phyloP scores from a whole-genome alignment of 2,797 vertebrate species.

The Remorina albescens region DNA sequence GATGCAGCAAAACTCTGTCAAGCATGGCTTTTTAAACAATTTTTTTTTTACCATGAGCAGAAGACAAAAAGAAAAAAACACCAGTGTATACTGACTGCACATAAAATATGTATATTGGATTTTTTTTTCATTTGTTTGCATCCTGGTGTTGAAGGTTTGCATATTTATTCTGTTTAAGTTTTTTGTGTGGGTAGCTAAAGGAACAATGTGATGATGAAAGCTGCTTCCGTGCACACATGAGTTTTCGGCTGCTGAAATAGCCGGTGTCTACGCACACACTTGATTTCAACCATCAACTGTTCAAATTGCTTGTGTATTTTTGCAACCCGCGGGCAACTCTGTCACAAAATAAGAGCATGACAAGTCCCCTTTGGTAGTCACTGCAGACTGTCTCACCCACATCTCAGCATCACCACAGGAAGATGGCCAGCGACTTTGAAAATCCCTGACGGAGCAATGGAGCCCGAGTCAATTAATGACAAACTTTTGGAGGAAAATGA shows the following conservation, averaged over 20 bases:
- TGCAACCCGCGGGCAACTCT: constrained; percentile 40
- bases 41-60: constrained; percentile 66
- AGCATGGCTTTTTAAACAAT: constrained; percentile 75
- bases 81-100: constrained; percentile 76
- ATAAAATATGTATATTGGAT: constrained; percentile 78
- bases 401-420: constrained; percentile 20
- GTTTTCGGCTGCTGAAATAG: constrained; percentile 6
- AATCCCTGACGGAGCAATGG: neutral
- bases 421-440: constrained; percentile 30
- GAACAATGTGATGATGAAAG: constrained; percentile 25
- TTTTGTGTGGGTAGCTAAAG: constrained; percentile 31
- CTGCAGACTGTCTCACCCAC: constrained; percentile 19
- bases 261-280: constrained; percentile 35
- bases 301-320: constrained; percentile 47
- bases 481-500: constrained; percentile 54
- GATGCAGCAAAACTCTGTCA: constrained; percentile 59
- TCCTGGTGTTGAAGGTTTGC: constrained; percentile 72
- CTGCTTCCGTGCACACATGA: constrained; percentile 7
- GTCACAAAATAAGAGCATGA: constrained; percentile 35
- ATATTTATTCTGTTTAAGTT: constrained; percentile 74
- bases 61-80: constrained; percentile 36
- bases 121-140: constrained; percentile 70
- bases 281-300: constrained; percentile 42
- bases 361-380: neutral
- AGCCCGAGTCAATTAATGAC: constrained; percentile 53